phyloP scores from a whole-genome alignment of 1,140 invertebrate species.

The Catajapyx aquilonaris region DNA sequence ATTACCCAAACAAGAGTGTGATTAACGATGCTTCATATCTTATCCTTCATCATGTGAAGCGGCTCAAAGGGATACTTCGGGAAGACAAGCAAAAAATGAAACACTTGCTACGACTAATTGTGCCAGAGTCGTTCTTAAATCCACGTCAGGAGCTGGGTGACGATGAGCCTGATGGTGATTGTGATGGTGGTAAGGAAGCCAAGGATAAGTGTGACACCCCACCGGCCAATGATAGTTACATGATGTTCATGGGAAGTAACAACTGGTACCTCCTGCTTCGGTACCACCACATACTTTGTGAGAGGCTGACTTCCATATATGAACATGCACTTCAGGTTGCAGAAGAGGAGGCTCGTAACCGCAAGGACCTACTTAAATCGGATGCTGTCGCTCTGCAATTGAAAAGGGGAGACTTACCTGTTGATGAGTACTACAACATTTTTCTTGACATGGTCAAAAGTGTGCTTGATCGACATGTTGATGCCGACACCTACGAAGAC shows the following conservation, averaged over 20 bases:
- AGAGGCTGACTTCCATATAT: slow-evolving; percentile 63
- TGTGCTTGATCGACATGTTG: slow-evolving; percentile 87
- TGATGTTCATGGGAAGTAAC: slow-evolving; percentile 69
- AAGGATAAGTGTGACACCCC: neutral
- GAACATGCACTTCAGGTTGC: slow-evolving; percentile 46
- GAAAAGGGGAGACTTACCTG: slow-evolving; percentile 56
- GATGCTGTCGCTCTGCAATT: slow-evolving; percentile 64
- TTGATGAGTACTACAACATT: slow-evolving; percentile 69
- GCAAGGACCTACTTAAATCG: slow-evolving; percentile 43
- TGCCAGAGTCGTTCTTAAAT: slow-evolving; percentile 86
- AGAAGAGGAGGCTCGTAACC: slow-evolving; percentile 42
- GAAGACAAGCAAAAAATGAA: slow-evolving; percentile 93
- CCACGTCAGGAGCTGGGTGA: slow-evolving; percentile 81
- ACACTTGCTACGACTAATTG: slow-evolving; percentile 68
- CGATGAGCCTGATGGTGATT: slow-evolving; percentile 76
- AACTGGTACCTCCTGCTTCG: slow-evolving; percentile 91
- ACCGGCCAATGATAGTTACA: slow-evolving; percentile 42
- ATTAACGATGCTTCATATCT: slow-evolving; percentile 88
- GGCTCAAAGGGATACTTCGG: slow-evolving; percentile 89
- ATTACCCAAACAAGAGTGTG: slow-evolving; percentile 62
- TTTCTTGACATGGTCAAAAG: slow-evolving; percentile 91
- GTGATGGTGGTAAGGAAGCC: slow-evolving; percentile 23
- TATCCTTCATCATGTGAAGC: slow-evolving; percentile 90
- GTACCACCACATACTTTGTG: slow-evolving; percentile 84
- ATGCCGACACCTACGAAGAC: slow-evolving; percentile 78